Base-by-base conservation (phyloP, 2,113 vertebrate genomes). In the Talpa occidentalis region DNA sequence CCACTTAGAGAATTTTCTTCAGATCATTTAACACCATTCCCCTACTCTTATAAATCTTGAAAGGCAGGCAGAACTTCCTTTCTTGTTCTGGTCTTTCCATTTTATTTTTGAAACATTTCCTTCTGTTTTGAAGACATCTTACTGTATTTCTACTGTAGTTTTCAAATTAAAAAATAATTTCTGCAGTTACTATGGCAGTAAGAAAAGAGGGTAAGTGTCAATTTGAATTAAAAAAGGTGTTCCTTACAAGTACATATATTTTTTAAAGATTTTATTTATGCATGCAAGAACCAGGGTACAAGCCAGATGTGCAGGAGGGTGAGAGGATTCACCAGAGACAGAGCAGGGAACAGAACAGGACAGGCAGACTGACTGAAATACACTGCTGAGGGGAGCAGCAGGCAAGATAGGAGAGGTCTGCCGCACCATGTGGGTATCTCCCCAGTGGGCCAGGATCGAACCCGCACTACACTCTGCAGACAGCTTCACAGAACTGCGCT, bases 141-240 rank as follows among this genome's bases (percentile, higher is more conserved):
- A 37, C n/a, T 80, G 6, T 76, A 42, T 78, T 35, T 93, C 82
- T 91, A 30, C 44, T 4, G 8, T 35, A 37, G 81, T 67, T 82
- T 86, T n/a, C 30, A 90, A 10, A 28, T 67, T 80, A 24, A 86
- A 87, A 94, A 78, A n/a, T 86, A 59, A 89, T 77, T 93, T 21
- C 24, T 90, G 70, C 80, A 84, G 32, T 88, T 77, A 94, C 21
- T 60, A 5, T 81, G 44, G 52, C 62, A 49, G 1, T 89, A 10
- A 79, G 49, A 81, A 70, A 85, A 44, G 17, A 88, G 17, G 72
- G 19, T 49, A 14, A 24, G 3, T 70, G 21, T 94, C 10, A 2
- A 22, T 59, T 52, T 28, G 32, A 87, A 94, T 76, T 86, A 40
- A 35, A 60, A 86, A 82, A 32, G 8, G 35, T 83, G 14, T 83